Evolutionary conservation across 2,888 invertebrate genomes (phyloP).

Genomic region (Oeneis ivallda): DNA sequence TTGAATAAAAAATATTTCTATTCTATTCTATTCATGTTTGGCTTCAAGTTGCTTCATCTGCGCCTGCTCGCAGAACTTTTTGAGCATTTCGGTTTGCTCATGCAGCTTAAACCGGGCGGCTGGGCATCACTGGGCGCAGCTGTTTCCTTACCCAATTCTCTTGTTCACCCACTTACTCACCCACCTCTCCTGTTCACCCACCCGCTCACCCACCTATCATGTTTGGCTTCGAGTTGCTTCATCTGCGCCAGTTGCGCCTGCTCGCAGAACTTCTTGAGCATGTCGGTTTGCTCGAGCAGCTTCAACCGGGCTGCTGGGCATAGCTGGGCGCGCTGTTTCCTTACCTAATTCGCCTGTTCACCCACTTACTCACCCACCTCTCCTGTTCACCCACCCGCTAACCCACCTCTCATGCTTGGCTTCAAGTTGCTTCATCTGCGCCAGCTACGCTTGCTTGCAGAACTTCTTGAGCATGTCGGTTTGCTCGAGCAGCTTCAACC

Average conservation of each 20-base stretch:
- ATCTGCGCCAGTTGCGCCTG: constrained; percentile 91
- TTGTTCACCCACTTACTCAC: constrained; percentile 68
- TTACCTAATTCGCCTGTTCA: too few species aligned
- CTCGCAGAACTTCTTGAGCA: constrained; percentile 89
- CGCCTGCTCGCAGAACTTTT: constrained; percentile 90
- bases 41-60: constrained; percentile 69
- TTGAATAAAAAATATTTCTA: too few species aligned
- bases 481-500: constrained; percentile 93
- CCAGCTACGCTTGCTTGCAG: constrained; percentile 90
- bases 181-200: not conserved
- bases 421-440: constrained; percentile 94
- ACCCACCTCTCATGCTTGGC: constrained; percentile 90
- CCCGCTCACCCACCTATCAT: constrained; percentile 87
- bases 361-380: too few species aligned
- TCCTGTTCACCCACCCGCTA: too few species aligned
- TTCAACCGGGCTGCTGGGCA: constrained; percentile 84
- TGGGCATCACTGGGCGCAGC: constrained; percentile 89
- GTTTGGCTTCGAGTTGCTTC: constrained; percentile 94
- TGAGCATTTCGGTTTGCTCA: constrained; percentile 89
- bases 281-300: constrained; percentile 91
- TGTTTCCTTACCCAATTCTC: constrained; percentile 83
- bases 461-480: constrained; percentile 86
- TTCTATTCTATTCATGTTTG: constrained; percentile 66
- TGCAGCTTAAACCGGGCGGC: constrained; percentile 90
- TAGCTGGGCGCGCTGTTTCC: constrained; percentile 88